Percentiles rank a stretch among this genome's conserved stretches.
These are phyloP conservation scores for Zygaena filipendulae DNA, from an alignment of 2,888 invertebrate genomes.

Conservation along the genomic window DNA sequence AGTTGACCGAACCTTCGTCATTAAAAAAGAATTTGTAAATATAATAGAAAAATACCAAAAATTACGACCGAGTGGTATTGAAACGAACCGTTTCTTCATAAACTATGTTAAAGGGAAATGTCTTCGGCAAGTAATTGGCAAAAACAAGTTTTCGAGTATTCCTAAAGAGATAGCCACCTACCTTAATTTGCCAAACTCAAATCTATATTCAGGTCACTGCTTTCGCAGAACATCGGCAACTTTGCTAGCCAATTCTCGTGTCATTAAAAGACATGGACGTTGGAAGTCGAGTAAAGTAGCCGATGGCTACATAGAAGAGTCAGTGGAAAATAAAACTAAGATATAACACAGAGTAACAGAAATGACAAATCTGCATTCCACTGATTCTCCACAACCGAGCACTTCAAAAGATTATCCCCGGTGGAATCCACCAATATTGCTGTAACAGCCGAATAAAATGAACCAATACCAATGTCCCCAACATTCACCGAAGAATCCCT, in stretches of 20 bases:
- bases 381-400: not conserved
- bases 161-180: slow-evolving; percentile 13
- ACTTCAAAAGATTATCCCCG: too few relatives aligned
- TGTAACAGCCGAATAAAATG: too few relatives aligned
- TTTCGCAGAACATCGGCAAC: slow-evolving; percentile 1
- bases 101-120: slow-evolving; percentile 12
- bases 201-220: slow-evolving; percentile 6
- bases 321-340: not conserved
- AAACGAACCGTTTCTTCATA: slow-evolving; percentile 11
- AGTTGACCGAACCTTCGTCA: too few relatives aligned
- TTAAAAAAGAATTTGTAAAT: slow-evolving; percentile 4
- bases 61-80: slow-evolving; percentile 4
- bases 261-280: not conserved
- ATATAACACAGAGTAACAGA: not conserved
- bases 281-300: not conserved
- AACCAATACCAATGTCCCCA: too few relatives aligned
- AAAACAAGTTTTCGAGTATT: slow-evolving; percentile 8
- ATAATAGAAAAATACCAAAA: slow-evolving; percentile 10
- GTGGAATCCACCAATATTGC: too few relatives aligned
- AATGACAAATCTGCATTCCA: not conserved
- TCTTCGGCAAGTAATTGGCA: slow-evolving; percentile 9
- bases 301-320: not conserved
- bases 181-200: slow-evolving; percentile 2
- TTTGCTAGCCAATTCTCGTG: not conserved
- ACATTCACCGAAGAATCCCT: too few relatives aligned